phyloP scores from a whole-genome alignment of 2,113 vertebrate genomes.

The Prionailurus bengalensis region DNA sequence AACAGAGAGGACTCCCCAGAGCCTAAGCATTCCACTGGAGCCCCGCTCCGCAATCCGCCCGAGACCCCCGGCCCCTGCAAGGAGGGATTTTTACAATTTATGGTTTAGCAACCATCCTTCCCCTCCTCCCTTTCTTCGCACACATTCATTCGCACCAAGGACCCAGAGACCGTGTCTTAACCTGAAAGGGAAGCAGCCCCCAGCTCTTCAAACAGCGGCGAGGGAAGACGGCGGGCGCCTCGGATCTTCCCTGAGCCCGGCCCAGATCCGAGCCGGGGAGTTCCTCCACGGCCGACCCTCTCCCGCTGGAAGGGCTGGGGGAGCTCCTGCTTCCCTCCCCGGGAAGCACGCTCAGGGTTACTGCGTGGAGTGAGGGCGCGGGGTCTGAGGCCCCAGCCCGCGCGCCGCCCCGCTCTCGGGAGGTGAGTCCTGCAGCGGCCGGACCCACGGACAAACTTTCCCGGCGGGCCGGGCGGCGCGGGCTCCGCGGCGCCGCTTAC shows the following conservation, averaged over 20 bases:
- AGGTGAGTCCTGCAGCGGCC: neutral
- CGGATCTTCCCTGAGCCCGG: neutral
- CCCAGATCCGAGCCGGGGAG: neutral
- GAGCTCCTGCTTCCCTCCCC: neutral
- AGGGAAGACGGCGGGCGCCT: neutral
- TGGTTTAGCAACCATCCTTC: conserved; percentile 41
- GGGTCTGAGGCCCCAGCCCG: conserved; percentile 57
- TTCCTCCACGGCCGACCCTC: neutral
- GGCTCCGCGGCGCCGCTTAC: conserved; percentile 82
- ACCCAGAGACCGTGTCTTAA: conserved; percentile 50
- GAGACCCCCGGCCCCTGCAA: neutral
- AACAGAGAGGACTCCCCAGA: neutral
- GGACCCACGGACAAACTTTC: conserved; percentile 71
- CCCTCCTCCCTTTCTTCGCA: conserved; percentile 69
- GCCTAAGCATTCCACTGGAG: neutral
- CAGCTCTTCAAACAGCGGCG: conserved; percentile 51
- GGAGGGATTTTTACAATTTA: neutral
- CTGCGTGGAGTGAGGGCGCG: neutral
- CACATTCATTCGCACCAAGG: conserved; percentile 57
- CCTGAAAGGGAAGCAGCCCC: conserved; percentile 14
- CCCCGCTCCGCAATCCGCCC: neutral
- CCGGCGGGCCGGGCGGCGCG: conserved; percentile 28
- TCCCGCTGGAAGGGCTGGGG: neutral
- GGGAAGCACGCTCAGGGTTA: neutral
- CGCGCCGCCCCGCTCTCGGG: neutral